Conservation (phyloP, 2,797 vertebrate species). For the Clarias pachynema region DNA sequence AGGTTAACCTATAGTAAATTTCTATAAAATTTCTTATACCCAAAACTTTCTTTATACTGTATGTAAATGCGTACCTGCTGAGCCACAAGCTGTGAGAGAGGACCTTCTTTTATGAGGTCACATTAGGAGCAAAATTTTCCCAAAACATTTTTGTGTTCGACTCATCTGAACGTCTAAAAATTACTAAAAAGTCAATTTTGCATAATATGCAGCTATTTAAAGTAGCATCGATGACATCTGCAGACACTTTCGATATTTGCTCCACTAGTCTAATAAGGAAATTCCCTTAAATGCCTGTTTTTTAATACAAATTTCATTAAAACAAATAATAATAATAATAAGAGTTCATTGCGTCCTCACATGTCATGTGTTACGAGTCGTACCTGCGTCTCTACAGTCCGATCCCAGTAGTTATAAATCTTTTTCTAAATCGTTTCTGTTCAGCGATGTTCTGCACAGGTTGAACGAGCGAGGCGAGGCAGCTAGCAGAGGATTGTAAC, state of each 20-base stretch:
- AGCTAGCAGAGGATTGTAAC: slow-evolving; percentile 35
- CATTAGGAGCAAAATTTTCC: too few species aligned
- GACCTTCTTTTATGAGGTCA: too few species aligned
- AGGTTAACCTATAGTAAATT: too few species aligned
- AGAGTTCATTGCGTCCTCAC: not conserved
- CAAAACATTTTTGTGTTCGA: too few species aligned
- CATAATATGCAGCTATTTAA: not conserved
- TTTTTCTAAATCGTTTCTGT: not conserved
- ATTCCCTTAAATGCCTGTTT: not conserved
- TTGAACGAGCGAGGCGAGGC: not conserved
- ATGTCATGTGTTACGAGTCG: not conserved
- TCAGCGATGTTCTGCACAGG: slow-evolving; percentile 14
- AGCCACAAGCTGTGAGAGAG: too few species aligned
- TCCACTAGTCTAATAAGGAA: not conserved
- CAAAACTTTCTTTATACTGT: too few species aligned
- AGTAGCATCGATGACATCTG: too few species aligned
- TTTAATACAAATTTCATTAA: not conserved
- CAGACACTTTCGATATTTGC: not conserved
- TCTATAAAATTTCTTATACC: too few species aligned
- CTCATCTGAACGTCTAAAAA: too few species aligned
- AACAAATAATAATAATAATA: not conserved
- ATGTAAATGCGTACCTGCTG: too few species aligned
- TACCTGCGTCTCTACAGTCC: slow-evolving; percentile 10
- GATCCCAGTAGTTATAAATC: slow-evolving; percentile 8
- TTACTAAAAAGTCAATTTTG: too few species aligned